These are phyloP conservation scores for Esox lucius DNA, from an alignment of 2,797 vertebrate genomes.

Conservation along the genomic window DNA sequence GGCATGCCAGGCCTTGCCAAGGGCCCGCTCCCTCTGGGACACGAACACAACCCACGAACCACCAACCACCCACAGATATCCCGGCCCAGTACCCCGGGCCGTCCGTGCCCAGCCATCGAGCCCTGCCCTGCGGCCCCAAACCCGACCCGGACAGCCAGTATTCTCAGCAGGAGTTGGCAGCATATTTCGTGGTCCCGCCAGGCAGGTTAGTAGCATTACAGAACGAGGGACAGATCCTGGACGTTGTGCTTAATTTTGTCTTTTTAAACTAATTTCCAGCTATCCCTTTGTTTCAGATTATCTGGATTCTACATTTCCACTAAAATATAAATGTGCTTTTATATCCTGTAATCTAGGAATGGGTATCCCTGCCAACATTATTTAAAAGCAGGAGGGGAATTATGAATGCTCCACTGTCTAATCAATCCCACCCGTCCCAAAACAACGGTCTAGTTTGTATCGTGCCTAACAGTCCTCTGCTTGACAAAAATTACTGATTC, in stretches of 20 bases:
- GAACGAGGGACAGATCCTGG: background rate
- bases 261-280: background rate
- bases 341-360: background rate
- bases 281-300: background rate
- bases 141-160: background rate
- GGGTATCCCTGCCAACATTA: background rate
- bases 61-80: conserved; percentile 3
- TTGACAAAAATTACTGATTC: conserved; percentile 6
- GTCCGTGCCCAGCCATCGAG: background rate
- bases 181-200: conserved; percentile 37
- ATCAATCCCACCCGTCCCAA: background rate
- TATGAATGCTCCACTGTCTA: background rate
- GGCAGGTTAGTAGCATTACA: background rate
- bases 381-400: background rate
- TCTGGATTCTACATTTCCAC: background rate
- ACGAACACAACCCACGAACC: conserved; percentile 13
- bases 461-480: background rate
- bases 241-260: background rate
- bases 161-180: background rate
- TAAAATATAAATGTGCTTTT: background rate
- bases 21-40: conserved; percentile 23
- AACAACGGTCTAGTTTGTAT: background rate
- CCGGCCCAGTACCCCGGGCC: background rate
- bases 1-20: conserved; percentile 33
- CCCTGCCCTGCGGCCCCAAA: background rate